Evolutionary conservation across 2,113 vertebrate species (phyloP).

Genomic region (Gambusia holbrooki): DNA sequence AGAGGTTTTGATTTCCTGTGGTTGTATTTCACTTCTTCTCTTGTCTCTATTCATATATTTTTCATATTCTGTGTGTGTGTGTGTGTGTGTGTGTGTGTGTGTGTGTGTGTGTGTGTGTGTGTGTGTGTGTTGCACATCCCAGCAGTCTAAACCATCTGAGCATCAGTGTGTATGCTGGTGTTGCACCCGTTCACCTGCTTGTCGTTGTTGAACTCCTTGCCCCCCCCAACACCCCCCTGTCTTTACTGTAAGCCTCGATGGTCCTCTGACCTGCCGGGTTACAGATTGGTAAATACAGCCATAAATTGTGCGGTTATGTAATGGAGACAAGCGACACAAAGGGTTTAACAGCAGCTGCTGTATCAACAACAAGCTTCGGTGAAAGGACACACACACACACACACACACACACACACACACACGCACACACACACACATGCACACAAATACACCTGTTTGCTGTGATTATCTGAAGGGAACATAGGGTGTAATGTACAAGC

Average conservation of each 20-base stretch:
- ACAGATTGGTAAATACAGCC: not conserved
- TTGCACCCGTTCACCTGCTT: not conserved
- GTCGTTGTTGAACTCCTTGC: not conserved
- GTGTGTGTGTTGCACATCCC: not conserved
- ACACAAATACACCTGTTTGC: slow-evolving; percentile 31
- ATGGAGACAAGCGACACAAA: slow-evolving; percentile 43
- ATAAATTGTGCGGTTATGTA: slow-evolving; percentile 31
- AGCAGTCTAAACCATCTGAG: not conserved
- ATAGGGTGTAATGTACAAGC: slow-evolving; percentile 15
- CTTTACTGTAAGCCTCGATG: not conserved
- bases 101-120: too few relatives aligned
- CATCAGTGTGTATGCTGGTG: not conserved
- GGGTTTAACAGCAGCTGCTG: slow-evolving; percentile 51
- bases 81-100: not conserved
- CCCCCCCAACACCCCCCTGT: not conserved
- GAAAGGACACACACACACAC: not conserved
- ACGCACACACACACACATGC: not conserved
- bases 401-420: slow-evolving; percentile 1
- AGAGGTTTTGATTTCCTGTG: not conserved
- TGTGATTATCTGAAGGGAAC: slow-evolving; percentile 33
- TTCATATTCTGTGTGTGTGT: not conserved
- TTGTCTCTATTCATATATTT: not conserved
- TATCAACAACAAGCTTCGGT: slow-evolving; percentile 14
- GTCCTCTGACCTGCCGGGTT: slow-evolving; percentile 5
- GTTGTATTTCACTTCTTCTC: not conserved